Evolutionary conservation across 1,140 invertebrate genomes (phyloP).

Genomic region (Macrocentrus cingulum): DNA sequence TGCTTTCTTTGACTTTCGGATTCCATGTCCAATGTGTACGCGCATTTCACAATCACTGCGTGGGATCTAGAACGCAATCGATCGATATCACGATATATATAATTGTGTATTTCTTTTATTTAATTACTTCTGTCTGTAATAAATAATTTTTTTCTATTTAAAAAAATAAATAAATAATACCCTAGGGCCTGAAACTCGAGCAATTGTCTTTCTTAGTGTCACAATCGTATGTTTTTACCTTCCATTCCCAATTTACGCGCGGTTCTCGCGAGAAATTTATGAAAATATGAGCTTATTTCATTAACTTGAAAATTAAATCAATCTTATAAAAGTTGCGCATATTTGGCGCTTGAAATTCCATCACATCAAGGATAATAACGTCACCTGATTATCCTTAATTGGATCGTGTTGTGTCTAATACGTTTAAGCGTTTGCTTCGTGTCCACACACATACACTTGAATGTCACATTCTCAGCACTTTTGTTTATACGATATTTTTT

Average conservation of each 20-base stretch:
- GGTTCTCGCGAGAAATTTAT: not conserved
- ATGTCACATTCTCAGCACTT: not conserved
- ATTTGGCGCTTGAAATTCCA: slow-evolving; percentile 19
- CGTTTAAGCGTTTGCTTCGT: not conserved
- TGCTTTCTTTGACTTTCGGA: slow-evolving; percentile 24
- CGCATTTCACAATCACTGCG: slow-evolving; percentile 22
- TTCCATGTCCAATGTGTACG: slow-evolving; percentile 13
- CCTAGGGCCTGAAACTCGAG: no score
- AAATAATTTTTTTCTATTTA: no score
- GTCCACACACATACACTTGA: not conserved
- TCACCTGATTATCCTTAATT: slow-evolving; percentile 37
- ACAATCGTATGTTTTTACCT: no score
- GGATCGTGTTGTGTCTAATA: slow-evolving; percentile 26
- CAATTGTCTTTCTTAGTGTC: no score
- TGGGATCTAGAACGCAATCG: slow-evolving; percentile 25
- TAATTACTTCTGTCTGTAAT: no score
- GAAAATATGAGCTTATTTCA: no score
- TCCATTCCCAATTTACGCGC: no score
- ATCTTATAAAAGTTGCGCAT: not conserved
- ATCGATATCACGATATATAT: slow-evolving; percentile 13
- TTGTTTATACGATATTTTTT: not conserved
- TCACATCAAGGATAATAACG: slow-evolving; percentile 13
- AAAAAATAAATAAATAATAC: no score
- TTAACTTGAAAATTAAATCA: no score
- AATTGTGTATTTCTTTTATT: not conserved